Conservation (phyloP, 2,888 invertebrate species). For the Alcis repandata region DNA sequence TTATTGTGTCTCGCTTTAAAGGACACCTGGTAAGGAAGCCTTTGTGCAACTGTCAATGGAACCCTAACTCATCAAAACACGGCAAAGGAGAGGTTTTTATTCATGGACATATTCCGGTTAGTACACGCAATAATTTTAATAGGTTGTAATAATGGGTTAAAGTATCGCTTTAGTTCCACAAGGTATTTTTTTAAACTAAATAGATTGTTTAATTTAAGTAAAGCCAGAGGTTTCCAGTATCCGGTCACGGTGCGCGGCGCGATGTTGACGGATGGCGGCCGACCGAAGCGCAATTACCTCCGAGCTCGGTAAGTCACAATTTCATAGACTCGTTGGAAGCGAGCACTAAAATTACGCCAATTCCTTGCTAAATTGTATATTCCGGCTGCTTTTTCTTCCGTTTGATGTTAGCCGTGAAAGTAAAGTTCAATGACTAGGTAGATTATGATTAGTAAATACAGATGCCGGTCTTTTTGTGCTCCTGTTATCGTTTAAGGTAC, state of each 20-base stretch:
- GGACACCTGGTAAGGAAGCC: constrained; percentile 20
- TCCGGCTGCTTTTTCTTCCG: constrained; percentile 39
- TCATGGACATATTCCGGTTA: neutral
- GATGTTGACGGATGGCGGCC: constrained; percentile 31
- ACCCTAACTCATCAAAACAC: constrained; percentile 1
- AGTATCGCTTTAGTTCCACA: no score
- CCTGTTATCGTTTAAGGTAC: neutral
- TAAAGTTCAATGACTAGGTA: constrained; percentile 16
- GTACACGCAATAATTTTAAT: no score
- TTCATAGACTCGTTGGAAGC: constrained; percentile 34
- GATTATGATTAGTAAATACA: neutral
- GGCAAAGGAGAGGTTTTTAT: neutral
- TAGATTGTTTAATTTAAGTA: neutral
- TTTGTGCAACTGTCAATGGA: constrained; percentile 9
- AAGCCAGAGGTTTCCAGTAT: constrained; percentile 27
- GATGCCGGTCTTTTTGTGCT: neutral
- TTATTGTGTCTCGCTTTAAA: constrained; percentile 23
- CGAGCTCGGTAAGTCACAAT: constrained; percentile 41
- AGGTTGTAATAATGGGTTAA: no score
- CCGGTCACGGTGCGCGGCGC: constrained; percentile 35
- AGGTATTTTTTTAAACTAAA: neutral
- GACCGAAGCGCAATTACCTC: constrained; percentile 44
- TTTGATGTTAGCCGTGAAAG: constrained; percentile 26
- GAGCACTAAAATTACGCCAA: constrained; percentile 38
- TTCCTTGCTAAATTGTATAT: constrained; percentile 38